Evolutionary conservation across 2,797 vertebrate genomes (phyloP), one percentile per base, ranked within the genome.

Genomic region (Pempheris klunzingeri): DNA sequence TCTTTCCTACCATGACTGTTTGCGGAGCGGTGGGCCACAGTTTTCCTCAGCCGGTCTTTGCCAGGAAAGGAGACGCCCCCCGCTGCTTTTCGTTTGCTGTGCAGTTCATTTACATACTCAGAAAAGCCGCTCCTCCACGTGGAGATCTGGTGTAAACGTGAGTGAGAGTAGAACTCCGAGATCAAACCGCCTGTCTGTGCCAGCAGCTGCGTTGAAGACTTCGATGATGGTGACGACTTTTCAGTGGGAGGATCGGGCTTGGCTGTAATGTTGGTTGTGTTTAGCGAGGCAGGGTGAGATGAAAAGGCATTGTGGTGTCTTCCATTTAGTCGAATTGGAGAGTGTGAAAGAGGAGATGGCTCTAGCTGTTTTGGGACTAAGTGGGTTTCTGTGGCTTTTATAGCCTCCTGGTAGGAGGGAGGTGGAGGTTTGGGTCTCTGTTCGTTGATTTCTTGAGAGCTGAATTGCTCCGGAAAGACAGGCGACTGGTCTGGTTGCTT

Each of bases 61-160:
- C 97, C 98, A 57, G 97, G 94, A 82, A 98, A 97, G 61, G 94
- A 87, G 81, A 90, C 87, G 62, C 84, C 93, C 86, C 92, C 95
- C 2, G 74, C 65, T 15, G 85, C 74, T 69, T 89, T 90, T 6
- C 87, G 79, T 85, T 96, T 96, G 83, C 93, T 95, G 68, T 99
- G 97, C 61, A 99, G 95, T 20, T 93, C 93, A 80, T 95, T 98
- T 87, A 99, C 97, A 84, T 98, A 99, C 81, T 99, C 98, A 7
- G 98, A 98, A 87, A 99, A 95, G 92, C 97, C 96, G 30, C 88
- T 95, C 90, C 98, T 97, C 98, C 98, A 99, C 0, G 95, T 98
- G 84, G 98, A 96, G 93, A 99, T 99, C 93, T 99, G 98, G 92
- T 99, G 98, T 69, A 98, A 93, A 88, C 98, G 96, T 59, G 98